These are phyloP conservation scores for Steromphala cineraria DNA, from an alignment of 2,888 invertebrate genomes.

Conservation along the genomic window DNA sequence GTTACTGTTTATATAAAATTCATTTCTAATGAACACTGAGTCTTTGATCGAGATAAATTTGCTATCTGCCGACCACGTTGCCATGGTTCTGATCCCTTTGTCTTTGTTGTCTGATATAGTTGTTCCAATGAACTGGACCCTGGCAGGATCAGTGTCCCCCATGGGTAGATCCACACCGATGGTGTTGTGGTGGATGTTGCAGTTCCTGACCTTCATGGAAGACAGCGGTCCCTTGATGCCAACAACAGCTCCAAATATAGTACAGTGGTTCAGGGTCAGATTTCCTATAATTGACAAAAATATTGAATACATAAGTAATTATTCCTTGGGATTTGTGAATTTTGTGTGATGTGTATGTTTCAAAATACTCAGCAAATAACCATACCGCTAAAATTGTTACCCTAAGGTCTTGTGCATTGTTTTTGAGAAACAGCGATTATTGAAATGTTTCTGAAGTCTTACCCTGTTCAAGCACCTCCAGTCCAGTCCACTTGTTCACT, in stretches of 20 bases:
- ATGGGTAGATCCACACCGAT: not conserved
- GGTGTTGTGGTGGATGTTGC: not conserved
- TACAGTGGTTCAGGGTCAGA: not conserved
- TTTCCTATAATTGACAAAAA: not conserved
- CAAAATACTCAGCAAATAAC: not conserved
- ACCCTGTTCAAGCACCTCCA: not conserved
- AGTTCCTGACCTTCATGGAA: not conserved
- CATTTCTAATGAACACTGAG: too few species aligned
- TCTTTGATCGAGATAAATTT: not conserved
- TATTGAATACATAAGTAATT: too few species aligned
- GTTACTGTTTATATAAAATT: too few species aligned
- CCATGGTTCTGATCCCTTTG: not conserved
- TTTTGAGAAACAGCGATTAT: too few species aligned
- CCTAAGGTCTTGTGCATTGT: too few species aligned
- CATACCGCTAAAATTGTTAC: not conserved
- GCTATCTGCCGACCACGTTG: not conserved
- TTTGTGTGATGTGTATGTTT: too few species aligned
- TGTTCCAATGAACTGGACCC: not conserved
- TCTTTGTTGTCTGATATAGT: not conserved
- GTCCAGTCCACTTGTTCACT: not conserved
- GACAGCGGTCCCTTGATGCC: constrained; percentile 10
- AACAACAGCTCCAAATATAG: not conserved
- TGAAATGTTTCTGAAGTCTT: not conserved
- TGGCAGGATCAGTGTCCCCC: not conserved
- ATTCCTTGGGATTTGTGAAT: too few species aligned